phyloP scores from a whole-genome alignment of 2,888 invertebrate species.

The Euphydryas editha region DNA sequence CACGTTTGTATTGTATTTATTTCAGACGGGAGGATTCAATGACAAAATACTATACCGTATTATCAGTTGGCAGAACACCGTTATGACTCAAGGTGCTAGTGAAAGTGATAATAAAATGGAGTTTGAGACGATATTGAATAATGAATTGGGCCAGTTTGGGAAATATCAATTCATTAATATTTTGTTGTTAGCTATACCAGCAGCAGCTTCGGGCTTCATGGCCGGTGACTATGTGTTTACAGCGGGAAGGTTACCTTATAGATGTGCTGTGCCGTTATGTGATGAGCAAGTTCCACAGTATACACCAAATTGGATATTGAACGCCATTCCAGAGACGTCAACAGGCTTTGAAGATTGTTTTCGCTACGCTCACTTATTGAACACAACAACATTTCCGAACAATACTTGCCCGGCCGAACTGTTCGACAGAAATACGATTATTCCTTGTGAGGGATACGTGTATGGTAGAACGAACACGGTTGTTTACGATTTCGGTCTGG shows the following conservation, averaged over 20 bases:
- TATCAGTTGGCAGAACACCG: background rate
- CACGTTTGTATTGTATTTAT: conserved; percentile 1
- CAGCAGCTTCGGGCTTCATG: conserved; percentile 66
- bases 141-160: conserved; percentile 68
- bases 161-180: conserved; percentile 68
- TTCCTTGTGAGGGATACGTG: conserved; percentile 66
- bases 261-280: conserved; percentile 67
- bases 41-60: background rate
- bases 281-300: conserved; percentile 60
- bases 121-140: conserved; percentile 65
- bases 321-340: conserved; percentile 62
- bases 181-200: conserved; percentile 59
- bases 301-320: conserved; percentile 63
- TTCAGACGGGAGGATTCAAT: conserved; percentile 1
- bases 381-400: conserved; percentile 41
- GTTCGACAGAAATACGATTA: conserved; percentile 60
- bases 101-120: conserved; percentile 53
- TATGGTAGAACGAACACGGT: conserved; percentile 67
- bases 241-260: conserved; percentile 64
- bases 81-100: conserved; percentile 42
- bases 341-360: conserved; percentile 67
- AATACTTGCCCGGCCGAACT: conserved; percentile 57
- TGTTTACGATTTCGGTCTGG: conserved; percentile 72
- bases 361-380: conserved; percentile 57
- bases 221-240: conserved; percentile 74